Evolutionary conservation across 2,888 invertebrate genomes (phyloP).

Genomic region (Torymus aiolomorphi): DNA sequence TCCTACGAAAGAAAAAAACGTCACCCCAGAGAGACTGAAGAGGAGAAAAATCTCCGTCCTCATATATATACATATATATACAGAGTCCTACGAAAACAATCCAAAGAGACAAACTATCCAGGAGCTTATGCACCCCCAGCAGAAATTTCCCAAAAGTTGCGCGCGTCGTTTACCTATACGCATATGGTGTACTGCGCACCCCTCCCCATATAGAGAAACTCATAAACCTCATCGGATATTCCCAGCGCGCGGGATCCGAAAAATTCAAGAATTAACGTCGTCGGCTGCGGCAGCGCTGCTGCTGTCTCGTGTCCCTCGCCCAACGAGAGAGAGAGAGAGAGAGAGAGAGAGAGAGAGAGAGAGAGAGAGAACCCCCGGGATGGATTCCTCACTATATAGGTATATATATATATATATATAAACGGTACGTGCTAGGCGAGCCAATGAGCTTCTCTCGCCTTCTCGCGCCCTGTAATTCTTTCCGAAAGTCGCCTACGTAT

Average conservation of each 20-base stretch:
- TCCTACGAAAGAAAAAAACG: too few species aligned
- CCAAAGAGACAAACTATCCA: too few species aligned
- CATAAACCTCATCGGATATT: not conserved
- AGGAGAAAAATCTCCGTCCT: too few species aligned
- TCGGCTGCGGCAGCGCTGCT: too few species aligned
- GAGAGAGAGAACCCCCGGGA: too few species aligned
- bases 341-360: not conserved
- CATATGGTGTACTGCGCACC: too few species aligned
- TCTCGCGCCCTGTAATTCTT: constrained; percentile 16
- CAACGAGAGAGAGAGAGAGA: not conserved
- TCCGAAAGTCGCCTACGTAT: constrained; percentile 34
- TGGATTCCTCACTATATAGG: not conserved
- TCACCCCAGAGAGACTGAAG: too few species aligned
- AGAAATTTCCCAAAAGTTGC: constrained; percentile 25
- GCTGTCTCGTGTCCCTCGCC: not conserved
- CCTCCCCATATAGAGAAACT: not conserved
- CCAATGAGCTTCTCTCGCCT: constrained; percentile 28
- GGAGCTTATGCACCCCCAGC: not conserved
- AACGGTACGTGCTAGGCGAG: constrained; percentile 19
- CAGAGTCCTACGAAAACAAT: too few species aligned
- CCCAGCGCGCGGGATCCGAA: not conserved
- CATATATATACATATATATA: too few species aligned
- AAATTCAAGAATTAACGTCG: constrained; percentile 33
- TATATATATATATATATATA: too few species aligned
- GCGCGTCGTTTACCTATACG: too few species aligned